Evolutionary conservation across 2,113 vertebrate genomes (phyloP).

Genomic region (Salvator merianae): DNA sequence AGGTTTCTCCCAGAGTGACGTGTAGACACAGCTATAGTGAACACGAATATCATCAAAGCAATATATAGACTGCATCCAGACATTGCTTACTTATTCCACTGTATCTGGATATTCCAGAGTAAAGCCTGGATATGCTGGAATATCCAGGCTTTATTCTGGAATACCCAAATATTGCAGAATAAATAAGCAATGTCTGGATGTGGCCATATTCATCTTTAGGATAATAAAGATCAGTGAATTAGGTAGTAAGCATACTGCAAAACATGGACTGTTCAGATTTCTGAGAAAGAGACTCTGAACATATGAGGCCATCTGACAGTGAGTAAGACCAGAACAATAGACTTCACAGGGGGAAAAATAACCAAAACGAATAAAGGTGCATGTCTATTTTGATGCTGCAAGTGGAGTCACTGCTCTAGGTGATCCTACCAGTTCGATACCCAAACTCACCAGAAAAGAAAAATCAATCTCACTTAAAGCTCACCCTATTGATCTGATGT

Average conservation of each 20-base stretch:
- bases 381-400: not conserved
- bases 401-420: not conserved
- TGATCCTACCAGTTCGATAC: not conserved
- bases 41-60: not conserved
- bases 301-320: not conserved
- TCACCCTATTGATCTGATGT: not conserved
- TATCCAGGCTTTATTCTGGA: too few species aligned
- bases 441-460: too few species aligned
- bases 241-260: not conserved
- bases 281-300: not conserved
- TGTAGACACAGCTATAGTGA: too few species aligned
- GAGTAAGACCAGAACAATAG: too few species aligned
- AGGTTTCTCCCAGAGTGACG: too few species aligned
- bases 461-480: not conserved
- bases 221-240: not conserved
- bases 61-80: too few species aligned
- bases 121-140: too few species aligned
- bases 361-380: not conserved
- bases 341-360: too few species aligned
- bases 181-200: too few species aligned
- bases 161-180: too few species aligned
- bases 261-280: not conserved
- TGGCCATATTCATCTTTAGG: not conserved
- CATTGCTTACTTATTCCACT: too few species aligned
- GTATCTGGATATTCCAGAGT: too few species aligned